A percentile compares a stretch with the other conserved stretches of the same genome.
Evolutionary conservation across 2,888 invertebrate genomes (phyloP).

Genomic region (Leptopilina syphax): DNA sequence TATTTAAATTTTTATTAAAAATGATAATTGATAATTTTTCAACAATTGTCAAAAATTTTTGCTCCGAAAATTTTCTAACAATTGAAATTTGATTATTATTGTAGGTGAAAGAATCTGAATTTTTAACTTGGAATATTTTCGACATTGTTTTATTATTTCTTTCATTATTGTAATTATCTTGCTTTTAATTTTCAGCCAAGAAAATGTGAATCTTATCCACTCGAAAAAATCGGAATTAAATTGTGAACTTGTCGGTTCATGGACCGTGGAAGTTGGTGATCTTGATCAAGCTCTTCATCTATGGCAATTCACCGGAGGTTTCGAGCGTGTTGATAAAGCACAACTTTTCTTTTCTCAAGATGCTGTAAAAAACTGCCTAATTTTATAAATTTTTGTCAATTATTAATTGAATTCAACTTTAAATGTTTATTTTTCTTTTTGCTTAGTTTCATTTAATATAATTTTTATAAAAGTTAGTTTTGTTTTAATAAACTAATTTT

Average conservation of each 20-base stretch:
- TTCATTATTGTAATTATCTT: too few relatives aligned
- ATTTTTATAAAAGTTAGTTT: background rate
- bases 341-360: constrained; percentile 84
- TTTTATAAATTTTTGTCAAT: constrained; percentile 3
- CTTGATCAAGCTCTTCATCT: constrained; percentile 98
- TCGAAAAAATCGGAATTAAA: constrained; percentile 85
- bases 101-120: too few relatives aligned
- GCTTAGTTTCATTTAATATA: constrained; percentile 11
- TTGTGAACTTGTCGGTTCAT: constrained; percentile 94
- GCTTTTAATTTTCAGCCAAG: constrained; percentile 81
- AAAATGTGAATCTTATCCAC: constrained; percentile 86
- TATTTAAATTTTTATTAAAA: too few relatives aligned
- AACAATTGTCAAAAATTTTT: too few relatives aligned
- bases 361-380: constrained; percentile 77
- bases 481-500: too few relatives aligned
- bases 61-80: too few relatives aligned
- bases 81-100: too few relatives aligned
- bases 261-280: constrained; percentile 97
- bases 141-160: too few relatives aligned
- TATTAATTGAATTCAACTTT: too few relatives aligned
- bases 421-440: background rate
- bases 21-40: too few relatives aligned
- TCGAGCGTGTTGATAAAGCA: constrained; percentile 89
- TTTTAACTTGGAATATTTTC: too few relatives aligned
- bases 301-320: constrained; percentile 97